phyloP scores from a whole-genome alignment of 2,113 vertebrate species.

The Phylloscopus whistleri region DNA sequence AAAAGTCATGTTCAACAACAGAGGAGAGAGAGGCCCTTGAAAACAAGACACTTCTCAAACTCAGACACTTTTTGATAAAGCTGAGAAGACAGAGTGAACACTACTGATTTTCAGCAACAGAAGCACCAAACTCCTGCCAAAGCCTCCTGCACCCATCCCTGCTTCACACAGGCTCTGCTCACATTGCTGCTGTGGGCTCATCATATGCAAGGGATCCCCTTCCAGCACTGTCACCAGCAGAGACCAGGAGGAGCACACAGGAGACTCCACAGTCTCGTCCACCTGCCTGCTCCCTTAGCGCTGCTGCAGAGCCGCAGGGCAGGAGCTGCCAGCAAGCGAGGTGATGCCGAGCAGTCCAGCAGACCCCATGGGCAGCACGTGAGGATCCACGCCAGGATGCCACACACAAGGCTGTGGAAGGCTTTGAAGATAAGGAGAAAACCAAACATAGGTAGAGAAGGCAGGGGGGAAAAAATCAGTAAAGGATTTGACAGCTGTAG shows the following conservation, averaged over 20 bases:
- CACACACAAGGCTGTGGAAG: not conserved
- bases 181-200: not conserved
- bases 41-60: not conserved
- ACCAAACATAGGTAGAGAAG: not conserved
- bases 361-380: rapidly evolving
- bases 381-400: not conserved
- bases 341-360: rapidly evolving
- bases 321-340: rapidly evolving
- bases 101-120: not conserved
- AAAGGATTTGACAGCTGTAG: not conserved
- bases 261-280: rapidly evolving
- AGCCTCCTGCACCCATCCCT: rapidly evolving
- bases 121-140: not conserved
- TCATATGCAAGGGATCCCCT: not conserved
- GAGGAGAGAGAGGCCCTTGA: not conserved
- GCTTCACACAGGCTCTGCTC: not conserved
- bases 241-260: not conserved
- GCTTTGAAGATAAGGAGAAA: not conserved
- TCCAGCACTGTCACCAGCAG: not conserved
- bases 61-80: not conserved
- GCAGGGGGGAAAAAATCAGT: too few species aligned
- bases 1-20: not conserved
- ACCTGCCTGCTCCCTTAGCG: not conserved
- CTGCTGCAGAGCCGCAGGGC: rapidly evolving
- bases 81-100: not conserved